phyloP scores from a whole-genome alignment of 2,113 vertebrate genomes.

The Oncorhynchus kisutch region DNA sequence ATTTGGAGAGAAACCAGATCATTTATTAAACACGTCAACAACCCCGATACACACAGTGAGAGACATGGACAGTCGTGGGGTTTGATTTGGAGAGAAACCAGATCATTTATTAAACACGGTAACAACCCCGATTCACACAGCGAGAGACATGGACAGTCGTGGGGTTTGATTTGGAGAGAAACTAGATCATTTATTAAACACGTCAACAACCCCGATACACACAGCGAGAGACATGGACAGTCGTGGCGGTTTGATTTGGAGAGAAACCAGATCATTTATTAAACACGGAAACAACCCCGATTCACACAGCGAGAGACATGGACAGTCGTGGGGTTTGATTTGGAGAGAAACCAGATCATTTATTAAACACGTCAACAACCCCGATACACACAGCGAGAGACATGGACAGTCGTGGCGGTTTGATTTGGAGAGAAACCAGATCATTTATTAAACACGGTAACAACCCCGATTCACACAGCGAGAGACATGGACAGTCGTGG shows the following conservation, averaged over 20 bases:
- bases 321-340: conserved; percentile 37
- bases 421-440: conserved; percentile 53
- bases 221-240: conserved; percentile 35
- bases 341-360: conserved; percentile 63
- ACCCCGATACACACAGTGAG: conserved; percentile 23
- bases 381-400: conserved; percentile 19
- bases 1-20: conserved; percentile 58
- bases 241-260: conserved; percentile 37
- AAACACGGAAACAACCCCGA: conserved; percentile 3
- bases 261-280: conserved; percentile 43
- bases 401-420: conserved; percentile 31
- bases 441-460: not conserved
- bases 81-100: conserved; percentile 52
- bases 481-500: conserved; percentile 27
- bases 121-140: conserved; percentile 30
- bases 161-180: conserved; percentile 39
- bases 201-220: not conserved
- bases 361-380: not conserved
- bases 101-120: not conserved
- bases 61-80: conserved; percentile 26
- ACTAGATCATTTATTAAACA: conserved; percentile 55
- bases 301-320: conserved; percentile 30
- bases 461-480: conserved; percentile 32
- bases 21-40: conserved; percentile 24
- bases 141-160: conserved; percentile 33